These are phyloP conservation scores for Stichodactyla mertensii DNA, from an alignment of 64 coral and sea anemone species.

Conservation along the genomic window DNA sequence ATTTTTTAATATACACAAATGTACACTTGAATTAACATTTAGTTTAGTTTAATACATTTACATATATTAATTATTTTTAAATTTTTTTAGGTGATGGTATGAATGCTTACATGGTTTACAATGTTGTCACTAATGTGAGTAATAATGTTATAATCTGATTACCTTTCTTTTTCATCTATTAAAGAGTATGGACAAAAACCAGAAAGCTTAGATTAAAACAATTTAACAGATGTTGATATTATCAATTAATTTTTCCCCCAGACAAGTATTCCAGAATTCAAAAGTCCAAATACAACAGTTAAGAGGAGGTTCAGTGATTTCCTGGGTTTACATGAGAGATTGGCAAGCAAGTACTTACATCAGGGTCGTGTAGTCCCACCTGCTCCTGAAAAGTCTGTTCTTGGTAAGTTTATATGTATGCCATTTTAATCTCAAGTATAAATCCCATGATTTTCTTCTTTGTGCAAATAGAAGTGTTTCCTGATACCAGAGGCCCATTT, in stretches of 20 bases:
- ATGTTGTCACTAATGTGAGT: constrained; percentile 77
- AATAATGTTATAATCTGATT: no score
- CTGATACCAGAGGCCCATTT: no score
- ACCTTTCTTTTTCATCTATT: no score
- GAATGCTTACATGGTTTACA: constrained; percentile 86
- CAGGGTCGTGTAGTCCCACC: constrained; percentile 84
- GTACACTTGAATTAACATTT: no score
- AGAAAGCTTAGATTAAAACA: no score
- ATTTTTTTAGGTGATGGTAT: constrained; percentile 89
- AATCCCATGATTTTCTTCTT: neutral
- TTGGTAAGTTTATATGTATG: constrained; percentile 47
- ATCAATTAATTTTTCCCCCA: neutral
- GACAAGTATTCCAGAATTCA: constrained; percentile 94
- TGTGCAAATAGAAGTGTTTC: neutral
- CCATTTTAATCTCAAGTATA: neutral
- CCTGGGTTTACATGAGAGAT: constrained; percentile 81
- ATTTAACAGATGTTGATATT: no score
- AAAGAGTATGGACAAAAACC: no score
- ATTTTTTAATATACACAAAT: no score
- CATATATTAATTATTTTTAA: neutral
- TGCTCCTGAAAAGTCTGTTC: constrained; percentile 97
- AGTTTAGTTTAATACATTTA: neutral
- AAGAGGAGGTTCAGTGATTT: constrained; percentile 97
- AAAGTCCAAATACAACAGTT: constrained; percentile 79
- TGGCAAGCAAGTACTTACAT: constrained; percentile 84